Evolutionary conservation across 2,797 vertebrate genomes (phyloP), one percentile per base, ranked within the genome.

Genomic region (Lepus oiostolus): DNA sequence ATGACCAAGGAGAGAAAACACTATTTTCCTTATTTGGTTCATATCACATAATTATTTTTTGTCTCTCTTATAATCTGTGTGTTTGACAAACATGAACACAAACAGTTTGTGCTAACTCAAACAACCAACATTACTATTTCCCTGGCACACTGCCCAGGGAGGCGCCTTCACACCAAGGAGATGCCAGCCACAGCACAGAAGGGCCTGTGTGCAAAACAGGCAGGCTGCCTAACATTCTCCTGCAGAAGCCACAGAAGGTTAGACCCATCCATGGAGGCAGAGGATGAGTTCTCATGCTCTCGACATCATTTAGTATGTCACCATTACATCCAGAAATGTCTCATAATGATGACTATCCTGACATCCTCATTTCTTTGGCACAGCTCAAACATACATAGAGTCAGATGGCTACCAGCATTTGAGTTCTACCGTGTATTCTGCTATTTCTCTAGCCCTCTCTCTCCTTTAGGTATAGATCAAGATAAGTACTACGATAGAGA

Each of bases 161-260:
- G 79, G 96, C 91, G 92, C 94, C 97, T 98, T 97, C 96, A 95
- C 89, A 96, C 95, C 96, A 95, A 92, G 96, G 93, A 97, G 95
- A 97, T 97, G 97, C 97, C 94, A 97, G 95, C 85, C 94, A 97
- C 97, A 93, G 96, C 94, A 94, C n/a, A 75, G 74, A 95, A 77
- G 88, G 80, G 62, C 75, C 93, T 79, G 26, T 93, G 68, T 93
- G 87, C 91, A 97, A 97, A 97, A 96, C 60, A 95, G 74, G 86
- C 81, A 97, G 92, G 94, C 89, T 96, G 88, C 63, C 96, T 98
- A 95, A 96, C 96, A 98, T 98, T 99, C 98, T 98, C 98, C 98
- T 97, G 95, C 95, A 98, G 98, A 97, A 98, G 98, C 98, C 97
- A 98, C 96, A 71, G 96, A 86, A 79, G 26, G 65, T 24, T 28